These are phyloP conservation scores for Monomorium pharaonis DNA, from an alignment of 1,140 invertebrate species.

Conservation along the genomic window DNA sequence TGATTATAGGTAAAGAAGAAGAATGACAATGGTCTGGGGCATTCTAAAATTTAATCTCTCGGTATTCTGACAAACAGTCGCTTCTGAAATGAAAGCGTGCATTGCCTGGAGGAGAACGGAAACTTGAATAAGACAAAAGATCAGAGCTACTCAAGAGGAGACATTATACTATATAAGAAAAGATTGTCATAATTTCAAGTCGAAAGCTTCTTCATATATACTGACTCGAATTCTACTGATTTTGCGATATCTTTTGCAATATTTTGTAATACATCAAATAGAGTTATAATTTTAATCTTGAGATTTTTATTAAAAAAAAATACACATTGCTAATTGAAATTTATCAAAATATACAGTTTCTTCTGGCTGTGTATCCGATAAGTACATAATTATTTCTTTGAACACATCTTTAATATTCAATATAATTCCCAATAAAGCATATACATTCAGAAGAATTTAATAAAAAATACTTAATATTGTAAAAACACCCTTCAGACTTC, in stretches of 20 bases:
- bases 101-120: neutral
- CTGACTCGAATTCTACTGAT: neutral
- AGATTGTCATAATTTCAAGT: conserved; percentile 11
- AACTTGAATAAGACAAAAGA: conserved; percentile 37
- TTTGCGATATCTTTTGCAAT: neutral
- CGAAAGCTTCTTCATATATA: neutral
- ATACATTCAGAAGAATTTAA: neutral
- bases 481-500: neutral
- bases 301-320: neutral
- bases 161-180: conserved; percentile 18
- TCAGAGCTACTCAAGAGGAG: neutral
- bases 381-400: neutral
- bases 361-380: neutral
- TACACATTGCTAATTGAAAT: neutral
- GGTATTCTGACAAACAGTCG: conserved; percentile 12
- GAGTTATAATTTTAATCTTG: neutral
- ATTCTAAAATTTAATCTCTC: conserved; percentile 40
- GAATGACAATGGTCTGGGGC: neutral
- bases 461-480: neutral
- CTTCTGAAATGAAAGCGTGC: conserved; percentile 34
- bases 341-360: neutral
- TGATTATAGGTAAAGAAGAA: neutral
- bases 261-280: neutral
- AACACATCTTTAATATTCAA: neutral
- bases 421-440: neutral